Evolutionary conservation across 1,140 invertebrate genomes (phyloP).

Genomic region (Heliconius eleuchia): DNA sequence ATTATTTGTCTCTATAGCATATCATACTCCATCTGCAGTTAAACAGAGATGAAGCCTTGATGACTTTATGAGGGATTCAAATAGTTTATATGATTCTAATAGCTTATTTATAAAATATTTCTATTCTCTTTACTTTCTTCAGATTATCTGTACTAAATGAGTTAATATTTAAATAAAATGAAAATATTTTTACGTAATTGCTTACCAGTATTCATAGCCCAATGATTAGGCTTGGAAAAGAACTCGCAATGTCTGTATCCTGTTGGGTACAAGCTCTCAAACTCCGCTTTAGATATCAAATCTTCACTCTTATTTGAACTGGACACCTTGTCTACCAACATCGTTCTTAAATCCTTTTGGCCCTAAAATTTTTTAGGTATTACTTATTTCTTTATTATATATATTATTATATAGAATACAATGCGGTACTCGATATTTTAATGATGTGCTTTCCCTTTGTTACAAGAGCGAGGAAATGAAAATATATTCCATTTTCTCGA

Average conservation of each 20-base stretch:
- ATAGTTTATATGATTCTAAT: too few species aligned
- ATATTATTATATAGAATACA: background rate
- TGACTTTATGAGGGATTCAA: too few species aligned
- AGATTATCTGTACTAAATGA: too few species aligned
- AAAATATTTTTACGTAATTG: background rate
- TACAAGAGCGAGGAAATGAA: too few species aligned
- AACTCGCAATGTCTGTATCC: constrained; percentile 44
- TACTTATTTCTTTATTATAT: background rate
- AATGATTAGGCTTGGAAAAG: constrained; percentile 44
- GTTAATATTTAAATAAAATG: background rate
- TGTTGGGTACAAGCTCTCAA: constrained; percentile 56
- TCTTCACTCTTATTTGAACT: constrained; percentile 33
- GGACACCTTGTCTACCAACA: constrained; percentile 47
- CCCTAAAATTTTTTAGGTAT: constrained; percentile 36
- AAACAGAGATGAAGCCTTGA: too few species aligned
- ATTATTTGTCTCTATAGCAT: too few species aligned
- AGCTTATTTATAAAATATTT: too few species aligned
- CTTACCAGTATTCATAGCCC: constrained; percentile 57
- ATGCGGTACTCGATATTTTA: too few species aligned
- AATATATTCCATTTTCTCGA: too few species aligned
- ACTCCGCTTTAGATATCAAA: constrained; percentile 54
- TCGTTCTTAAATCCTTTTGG: constrained; percentile 62
- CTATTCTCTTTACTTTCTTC: too few species aligned
- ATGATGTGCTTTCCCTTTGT: too few species aligned
- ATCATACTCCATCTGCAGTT: too few species aligned